phyloP scores from a whole-genome alignment of 2,888 invertebrate genomes.

The Acanthopleura granulata region DNA sequence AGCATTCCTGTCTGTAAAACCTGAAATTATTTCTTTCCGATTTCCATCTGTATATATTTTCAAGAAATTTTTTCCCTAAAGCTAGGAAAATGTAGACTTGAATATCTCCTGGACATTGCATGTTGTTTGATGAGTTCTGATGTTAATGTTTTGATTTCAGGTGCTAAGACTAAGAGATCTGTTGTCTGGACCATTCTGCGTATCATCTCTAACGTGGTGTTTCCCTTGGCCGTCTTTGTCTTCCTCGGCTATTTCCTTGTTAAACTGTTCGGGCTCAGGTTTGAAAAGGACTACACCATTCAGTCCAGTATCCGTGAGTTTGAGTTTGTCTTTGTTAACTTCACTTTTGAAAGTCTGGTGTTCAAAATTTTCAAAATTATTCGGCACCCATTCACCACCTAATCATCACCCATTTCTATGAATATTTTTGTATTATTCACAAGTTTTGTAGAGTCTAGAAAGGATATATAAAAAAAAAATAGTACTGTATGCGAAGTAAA shows the following conservation, averaged over 20 bases:
- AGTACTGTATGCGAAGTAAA: background rate
- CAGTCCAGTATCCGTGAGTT: constrained; percentile 52
- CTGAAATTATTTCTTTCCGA: too few species aligned
- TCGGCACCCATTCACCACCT: background rate
- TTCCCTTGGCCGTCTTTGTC: constrained; percentile 38
- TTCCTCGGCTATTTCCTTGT: constrained; percentile 51
- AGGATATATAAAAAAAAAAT: too few species aligned
- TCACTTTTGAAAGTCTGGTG: too few species aligned
- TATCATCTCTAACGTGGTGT: constrained; percentile 32
- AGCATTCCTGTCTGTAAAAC: too few species aligned
- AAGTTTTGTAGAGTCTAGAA: too few species aligned
- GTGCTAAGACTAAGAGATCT: constrained; percentile 11
- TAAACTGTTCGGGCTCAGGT: constrained; percentile 49
- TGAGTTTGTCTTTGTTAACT: too few species aligned
- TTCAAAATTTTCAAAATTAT: too few species aligned
- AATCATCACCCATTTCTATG: background rate
- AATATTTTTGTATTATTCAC: background rate
- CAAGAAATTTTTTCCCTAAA: too few species aligned
- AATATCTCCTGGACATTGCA: too few species aligned
- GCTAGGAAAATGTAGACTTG: too few species aligned
- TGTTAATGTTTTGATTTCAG: constrained; percentile 5
- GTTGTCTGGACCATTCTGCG: background rate
- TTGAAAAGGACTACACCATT: constrained; percentile 46
- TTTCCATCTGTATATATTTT: too few species aligned
- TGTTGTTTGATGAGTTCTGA: too few species aligned